Base-by-base conservation (phyloP, 2,113 vertebrate species). In the Amphiprion ocellaris region DNA sequence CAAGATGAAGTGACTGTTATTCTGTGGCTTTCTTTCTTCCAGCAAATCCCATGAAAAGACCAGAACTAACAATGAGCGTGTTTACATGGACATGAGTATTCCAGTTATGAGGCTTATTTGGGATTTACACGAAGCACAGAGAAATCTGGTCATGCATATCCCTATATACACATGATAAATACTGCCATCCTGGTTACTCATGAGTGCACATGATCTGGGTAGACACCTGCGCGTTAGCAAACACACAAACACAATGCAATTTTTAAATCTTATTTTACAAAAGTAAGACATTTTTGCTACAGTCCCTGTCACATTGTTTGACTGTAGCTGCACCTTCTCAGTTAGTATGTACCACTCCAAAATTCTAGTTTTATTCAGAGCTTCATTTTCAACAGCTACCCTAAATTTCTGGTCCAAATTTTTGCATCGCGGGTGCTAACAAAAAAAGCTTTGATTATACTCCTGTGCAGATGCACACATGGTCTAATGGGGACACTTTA, bases 11-110 rank as follows among this genome's bases (percentile, higher is more conserved):
- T 2, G 0, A 23, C 41, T 53, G 17, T 44, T 68, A 11, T 58
- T 24, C 3, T 0, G 24, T 56, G 33, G 21, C 44, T 46, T 60
- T 74, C 30, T 39, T 61, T 55, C 33, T 39, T 26, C n/a, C 19
- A 65, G 65, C 11, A 54, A 59, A 65, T 59, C 15, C 60, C 9
- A 59, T 2, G 9, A 61, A 82, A 60, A 71, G 15, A 52, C 30
- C 14, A 21, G 65, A 60, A 53, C 26, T 61, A 71, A 72, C 44
- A 76, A 50, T 7, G 11, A 15, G 8, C 63, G 21, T 26, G 39
- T 53, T 53, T 49, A 49, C 47, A 49, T 19, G 47, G 47, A 49
- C 47, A 49, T 49, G 17, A 21, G 9, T 52, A 52, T 52, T 5
- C 49, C 47, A 49, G 47, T 49, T 52, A 26, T 55, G 53, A 55